phyloP scores from a whole-genome alignment of 37 sponge, comb jelly and placozoan genomes.

The Haliclona indistincta region DNA sequence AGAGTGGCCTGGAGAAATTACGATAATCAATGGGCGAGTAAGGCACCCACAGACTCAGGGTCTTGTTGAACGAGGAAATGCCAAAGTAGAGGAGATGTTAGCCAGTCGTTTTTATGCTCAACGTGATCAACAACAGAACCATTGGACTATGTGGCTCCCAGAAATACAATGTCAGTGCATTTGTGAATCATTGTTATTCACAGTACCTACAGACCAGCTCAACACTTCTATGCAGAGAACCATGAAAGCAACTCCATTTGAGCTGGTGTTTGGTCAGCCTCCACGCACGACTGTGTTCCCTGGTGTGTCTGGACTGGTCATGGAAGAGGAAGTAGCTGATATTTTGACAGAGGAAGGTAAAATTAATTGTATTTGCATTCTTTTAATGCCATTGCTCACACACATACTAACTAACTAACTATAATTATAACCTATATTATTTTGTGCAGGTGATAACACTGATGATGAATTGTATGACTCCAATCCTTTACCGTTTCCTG shows the following conservation, averaged over 20 bases:
- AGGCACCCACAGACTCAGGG: conserved; percentile 26
- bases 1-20: conserved; percentile 1
- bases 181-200: too few relatives aligned
- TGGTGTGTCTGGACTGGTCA: conserved; percentile 2
- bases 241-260: conserved; percentile 44
- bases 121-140: too few relatives aligned
- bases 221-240: conserved; percentile 42
- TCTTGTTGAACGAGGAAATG: conserved; percentile 15
- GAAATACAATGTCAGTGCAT: too few relatives aligned
- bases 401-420: too few relatives aligned
- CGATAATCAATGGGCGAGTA: conserved; percentile 16
- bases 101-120: too few relatives aligned
- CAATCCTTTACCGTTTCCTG: too few relatives aligned
- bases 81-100: conserved; percentile 6
- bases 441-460: too few relatives aligned
- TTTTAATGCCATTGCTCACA: too few relatives aligned
- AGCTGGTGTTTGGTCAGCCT: conserved; percentile 56
- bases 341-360: conserved; percentile 9
- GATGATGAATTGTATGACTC: too few relatives aligned
- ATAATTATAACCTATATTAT: too few relatives aligned
- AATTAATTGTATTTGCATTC: too few relatives aligned
- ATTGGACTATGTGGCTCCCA: too few relatives aligned
- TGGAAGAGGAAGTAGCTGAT: conserved; percentile 47
- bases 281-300: conserved; percentile 39
- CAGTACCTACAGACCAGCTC: conserved; percentile 19